Conservation (phyloP, 2,888 invertebrate genomes). For the Clepsis dumicolana region DNA sequence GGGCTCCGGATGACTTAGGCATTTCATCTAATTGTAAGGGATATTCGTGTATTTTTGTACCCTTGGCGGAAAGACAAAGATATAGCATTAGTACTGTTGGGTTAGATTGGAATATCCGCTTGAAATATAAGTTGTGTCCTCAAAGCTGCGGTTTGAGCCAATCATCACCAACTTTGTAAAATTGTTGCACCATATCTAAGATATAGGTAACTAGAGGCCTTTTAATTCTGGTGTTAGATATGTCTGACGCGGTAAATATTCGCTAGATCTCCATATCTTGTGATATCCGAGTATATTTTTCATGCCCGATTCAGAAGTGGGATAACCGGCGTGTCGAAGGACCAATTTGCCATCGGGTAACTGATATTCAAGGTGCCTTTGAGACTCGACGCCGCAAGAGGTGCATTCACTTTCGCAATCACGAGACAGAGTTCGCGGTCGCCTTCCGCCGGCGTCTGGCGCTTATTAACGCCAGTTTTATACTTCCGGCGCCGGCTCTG, state of each 20-base stretch:
- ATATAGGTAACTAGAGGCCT: too few relatives aligned
- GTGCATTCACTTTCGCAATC: slow-evolving; percentile 38
- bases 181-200: neutral
- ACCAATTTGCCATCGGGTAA: slow-evolving; percentile 15
- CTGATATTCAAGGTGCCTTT: slow-evolving; percentile 25
- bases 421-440: slow-evolving; percentile 32
- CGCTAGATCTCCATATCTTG: too few relatives aligned
- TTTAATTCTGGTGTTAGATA: too few relatives aligned
- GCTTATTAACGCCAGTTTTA: slow-evolving; percentile 34
- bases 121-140: too few relatives aligned
- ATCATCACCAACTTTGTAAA: neutral
- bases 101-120: neutral
- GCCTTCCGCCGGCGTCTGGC: slow-evolving; percentile 34
- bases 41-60: slow-evolving; percentile 1
- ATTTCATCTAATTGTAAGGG: slow-evolving; percentile 11
- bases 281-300: too few relatives aligned
- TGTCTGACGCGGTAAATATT: too few relatives aligned
- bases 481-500: slow-evolving; percentile 14
- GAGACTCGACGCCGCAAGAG: slow-evolving; percentile 18
- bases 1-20: slow-evolving; percentile 26
- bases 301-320: slow-evolving; percentile 17
- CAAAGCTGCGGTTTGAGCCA: too few relatives aligned
- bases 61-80: neutral
- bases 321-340: slow-evolving; percentile 3
- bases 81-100: neutral